Evolutionary conservation across 2,888 invertebrate species (phyloP).

Genomic region (Sepioteuthis lessoniana): DNA sequence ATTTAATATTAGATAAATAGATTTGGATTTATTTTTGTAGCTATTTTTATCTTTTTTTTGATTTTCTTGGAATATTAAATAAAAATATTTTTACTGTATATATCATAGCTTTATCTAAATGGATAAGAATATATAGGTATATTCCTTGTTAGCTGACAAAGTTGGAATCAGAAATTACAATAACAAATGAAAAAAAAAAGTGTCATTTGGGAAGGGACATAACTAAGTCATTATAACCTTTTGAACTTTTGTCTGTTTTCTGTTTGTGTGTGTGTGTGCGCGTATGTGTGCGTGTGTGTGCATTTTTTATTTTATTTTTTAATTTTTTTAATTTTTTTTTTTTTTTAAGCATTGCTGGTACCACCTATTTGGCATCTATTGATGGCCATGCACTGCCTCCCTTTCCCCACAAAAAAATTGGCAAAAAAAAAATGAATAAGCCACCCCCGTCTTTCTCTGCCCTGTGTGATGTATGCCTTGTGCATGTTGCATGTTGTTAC

Average conservation of each 20-base stretch:
- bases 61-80: too few species aligned
- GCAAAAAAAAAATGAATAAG: not conserved
- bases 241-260: slow-evolving; percentile 38
- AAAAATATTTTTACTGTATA: not conserved
- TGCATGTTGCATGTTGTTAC: slow-evolving; percentile 42
- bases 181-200: not conserved
- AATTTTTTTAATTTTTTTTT: not conserved
- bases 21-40: not conserved
- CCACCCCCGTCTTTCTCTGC: not conserved
- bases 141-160: slow-evolving; percentile 37
- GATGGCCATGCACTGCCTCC: slow-evolving; percentile 44
- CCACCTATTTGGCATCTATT: slow-evolving; percentile 38
- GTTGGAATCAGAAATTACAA: not conserved
- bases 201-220: slow-evolving; percentile 42
- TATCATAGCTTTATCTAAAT: not conserved
- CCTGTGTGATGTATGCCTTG: slow-evolving; percentile 45
- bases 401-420: not conserved
- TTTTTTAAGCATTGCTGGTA: slow-evolving; percentile 41
- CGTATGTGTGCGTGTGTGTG: not conserved
- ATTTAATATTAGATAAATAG: not conserved
- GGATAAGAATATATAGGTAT: not conserved
- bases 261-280: slow-evolving; percentile 37
- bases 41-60: not conserved
- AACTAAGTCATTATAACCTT: slow-evolving; percentile 24
- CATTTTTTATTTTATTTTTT: too few species aligned